Evolutionary conservation across 2,113 vertebrate species (phyloP), one percentile per base, ranked within the genome.

Genomic region (Phylloscopus trochiloides): DNA sequence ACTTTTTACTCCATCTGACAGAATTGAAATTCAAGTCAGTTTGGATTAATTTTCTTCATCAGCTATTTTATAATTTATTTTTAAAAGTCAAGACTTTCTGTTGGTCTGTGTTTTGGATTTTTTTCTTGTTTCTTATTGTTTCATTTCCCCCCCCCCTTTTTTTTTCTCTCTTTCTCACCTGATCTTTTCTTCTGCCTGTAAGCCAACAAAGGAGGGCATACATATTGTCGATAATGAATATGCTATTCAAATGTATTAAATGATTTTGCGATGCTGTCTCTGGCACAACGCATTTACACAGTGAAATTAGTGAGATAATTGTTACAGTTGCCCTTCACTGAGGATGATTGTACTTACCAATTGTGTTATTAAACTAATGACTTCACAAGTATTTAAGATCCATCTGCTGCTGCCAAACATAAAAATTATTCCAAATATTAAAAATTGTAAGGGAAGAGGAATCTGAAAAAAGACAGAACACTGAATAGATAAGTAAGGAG

Each of bases 31-130:
- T 92, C 79, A 78, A 86, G 85, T 93, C 87, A 84, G 62, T 86
- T 95, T 96, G 75, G 66, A 97, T 94, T 96, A 92, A 94, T 93
- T 95, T 94, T 95, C 61, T 74, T 93, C 85, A 80, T 82, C 85
- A 83, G 21, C 67, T 88, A 95, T 97, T 97, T 85, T 92, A 74
- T 70, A 94, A 96, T 92, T 92, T 87, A 58, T 90, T 95, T 86
- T 42, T 79, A 7, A 38, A 95, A 82, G 45, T 61, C 17, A 84
- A 86, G 50, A 26, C 40, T 59, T 84, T 77, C 58, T 7, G 2
- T 40, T 7, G 7, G 1, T 22, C 3, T 38, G 3, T 3, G 19
- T 12, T 32, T n/a, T 2, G 1, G 3, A 1, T 0, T 42, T 63
- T 68, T 40, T 7, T 1, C 5, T 70, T 26, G 5, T 0, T 25